A percentile compares a stretch with the other conserved stretches of the same genome.
phyloP scores from a whole-genome alignment of 1,140 invertebrate species.

The Sipha flava region DNA sequence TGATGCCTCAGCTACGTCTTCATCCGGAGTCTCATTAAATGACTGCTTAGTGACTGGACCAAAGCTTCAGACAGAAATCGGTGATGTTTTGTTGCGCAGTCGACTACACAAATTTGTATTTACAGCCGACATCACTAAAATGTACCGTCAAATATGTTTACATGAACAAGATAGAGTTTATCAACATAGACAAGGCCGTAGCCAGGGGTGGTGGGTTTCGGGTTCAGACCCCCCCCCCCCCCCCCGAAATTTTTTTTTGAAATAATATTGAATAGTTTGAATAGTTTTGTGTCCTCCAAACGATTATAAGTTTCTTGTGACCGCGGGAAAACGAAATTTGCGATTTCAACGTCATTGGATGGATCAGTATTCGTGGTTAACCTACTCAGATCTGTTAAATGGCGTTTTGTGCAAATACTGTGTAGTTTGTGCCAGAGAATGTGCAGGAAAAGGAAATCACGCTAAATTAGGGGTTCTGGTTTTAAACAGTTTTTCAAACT shows the following conservation, averaged over 20 bases:
- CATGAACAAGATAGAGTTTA: too few species aligned
- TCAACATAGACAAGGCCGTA: too few species aligned
- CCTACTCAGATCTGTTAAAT: not conserved
- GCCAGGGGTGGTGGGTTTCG: too few species aligned
- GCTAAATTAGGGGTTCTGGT: not conserved
- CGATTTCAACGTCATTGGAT: not conserved
- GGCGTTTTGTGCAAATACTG: not conserved
- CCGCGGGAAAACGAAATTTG: not conserved
- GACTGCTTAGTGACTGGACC: slow-evolving; percentile 39
- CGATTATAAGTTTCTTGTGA: too few species aligned
- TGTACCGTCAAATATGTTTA: not conserved
- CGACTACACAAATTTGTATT: slow-evolving; percentile 24
- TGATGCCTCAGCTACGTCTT: slow-evolving; percentile 39
- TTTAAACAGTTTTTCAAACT: not conserved
- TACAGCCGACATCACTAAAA: not conserved
- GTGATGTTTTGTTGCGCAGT: slow-evolving; percentile 39
- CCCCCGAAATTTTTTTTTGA: too few species aligned
- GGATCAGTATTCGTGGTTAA: not conserved
- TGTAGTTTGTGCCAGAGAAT: not conserved
- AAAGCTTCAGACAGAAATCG: slow-evolving; percentile 39
- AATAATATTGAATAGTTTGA: too few species aligned
- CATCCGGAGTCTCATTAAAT: slow-evolving; percentile 40
- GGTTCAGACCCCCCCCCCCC: too few species aligned
- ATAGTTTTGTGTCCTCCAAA: too few species aligned
- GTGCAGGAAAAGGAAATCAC: not conserved